Base-by-base conservation (phyloP, 2,797 vertebrate genomes). In the Brachyrhaphis roseni region DNA sequence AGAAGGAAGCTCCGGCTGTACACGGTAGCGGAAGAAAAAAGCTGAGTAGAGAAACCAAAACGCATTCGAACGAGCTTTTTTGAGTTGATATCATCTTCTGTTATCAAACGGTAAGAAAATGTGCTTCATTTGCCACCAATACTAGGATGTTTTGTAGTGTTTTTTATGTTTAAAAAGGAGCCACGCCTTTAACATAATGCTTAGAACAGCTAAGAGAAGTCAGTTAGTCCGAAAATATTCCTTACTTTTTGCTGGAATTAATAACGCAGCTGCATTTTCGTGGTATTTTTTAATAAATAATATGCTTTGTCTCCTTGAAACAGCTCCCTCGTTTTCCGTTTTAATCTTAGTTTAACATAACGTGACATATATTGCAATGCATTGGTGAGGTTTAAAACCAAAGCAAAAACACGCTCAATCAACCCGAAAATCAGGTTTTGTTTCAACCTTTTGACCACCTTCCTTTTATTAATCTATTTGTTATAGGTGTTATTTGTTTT, bases 61-160 rank as follows among this genome's bases (percentile, higher is more conserved):
- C 47, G 79, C 68, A 28, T 0, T 18, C 26, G 53, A 76, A 85
- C 46, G 1, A 11, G 59, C 76, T 83, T 83, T 86, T 57, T 74
- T 72, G 75, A 82, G 78, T 90, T 86, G 18, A 87, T 81, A 84
- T 78, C 15, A 6, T 84, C 73, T 82, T n/a, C 78, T 57, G 43
- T 34, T 47, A 51, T 46, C 70, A 8, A 83, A 91, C 71, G 93
- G 94, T 95, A 92, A 90, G 91, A 66, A 46, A 26, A 34, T 7
- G 0, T 5, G 1, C 1, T 53, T 23, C 31, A 55, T 0, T 1
- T 31, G 16, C 20, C 74, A 10, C n/a, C 12, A 12, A 8, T 10
- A 26, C 0, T 26, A 66, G 7, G 23, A 34, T 47, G 74, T 75
- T 64, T 80, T 26, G 34, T 4, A 0, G 6, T 26, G 23, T 62